Conservation (phyloP, 2,797 vertebrate species). For the Lemur catta region DNA sequence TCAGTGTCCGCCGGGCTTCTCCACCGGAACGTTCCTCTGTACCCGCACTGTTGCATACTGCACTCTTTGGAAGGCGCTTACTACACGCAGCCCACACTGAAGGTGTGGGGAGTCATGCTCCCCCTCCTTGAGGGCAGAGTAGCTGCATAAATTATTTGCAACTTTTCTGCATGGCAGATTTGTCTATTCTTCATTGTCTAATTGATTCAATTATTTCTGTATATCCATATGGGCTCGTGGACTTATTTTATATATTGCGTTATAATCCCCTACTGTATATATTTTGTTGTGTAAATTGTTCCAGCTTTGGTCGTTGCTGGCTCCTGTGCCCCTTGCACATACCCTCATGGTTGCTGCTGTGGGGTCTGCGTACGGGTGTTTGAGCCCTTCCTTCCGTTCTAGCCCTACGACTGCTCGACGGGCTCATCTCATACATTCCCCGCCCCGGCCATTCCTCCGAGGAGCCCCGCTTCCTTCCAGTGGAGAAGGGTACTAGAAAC, state of each 20-base stretch:
- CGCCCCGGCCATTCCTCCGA: background rate
- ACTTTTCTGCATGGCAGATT: background rate
- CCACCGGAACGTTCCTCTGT: background rate
- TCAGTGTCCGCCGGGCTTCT: fast-evolving
- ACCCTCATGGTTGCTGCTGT: too few species aligned
- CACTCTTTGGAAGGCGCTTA: background rate
- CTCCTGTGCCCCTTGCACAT: background rate
- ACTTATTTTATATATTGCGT: background rate
- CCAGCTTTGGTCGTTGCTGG: background rate
- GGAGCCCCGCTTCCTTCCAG: background rate
- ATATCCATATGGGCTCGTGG: background rate
- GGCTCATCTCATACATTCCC: background rate
- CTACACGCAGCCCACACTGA: background rate
- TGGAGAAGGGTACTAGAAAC: background rate
- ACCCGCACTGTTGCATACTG: fast-evolving
- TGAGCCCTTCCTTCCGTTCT: background rate
- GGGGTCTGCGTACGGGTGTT: background rate
- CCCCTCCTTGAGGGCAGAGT: background rate
- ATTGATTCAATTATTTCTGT: background rate
- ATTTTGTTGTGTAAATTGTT: background rate
- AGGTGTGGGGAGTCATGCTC: too few species aligned
- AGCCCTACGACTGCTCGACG: background rate
- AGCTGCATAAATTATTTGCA: background rate
- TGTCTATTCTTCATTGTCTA: background rate
- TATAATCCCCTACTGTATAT: background rate